These are phyloP conservation scores for Centropus bengalensis DNA, from an alignment of 2,113 vertebrate species.

Conservation along the genomic window DNA sequence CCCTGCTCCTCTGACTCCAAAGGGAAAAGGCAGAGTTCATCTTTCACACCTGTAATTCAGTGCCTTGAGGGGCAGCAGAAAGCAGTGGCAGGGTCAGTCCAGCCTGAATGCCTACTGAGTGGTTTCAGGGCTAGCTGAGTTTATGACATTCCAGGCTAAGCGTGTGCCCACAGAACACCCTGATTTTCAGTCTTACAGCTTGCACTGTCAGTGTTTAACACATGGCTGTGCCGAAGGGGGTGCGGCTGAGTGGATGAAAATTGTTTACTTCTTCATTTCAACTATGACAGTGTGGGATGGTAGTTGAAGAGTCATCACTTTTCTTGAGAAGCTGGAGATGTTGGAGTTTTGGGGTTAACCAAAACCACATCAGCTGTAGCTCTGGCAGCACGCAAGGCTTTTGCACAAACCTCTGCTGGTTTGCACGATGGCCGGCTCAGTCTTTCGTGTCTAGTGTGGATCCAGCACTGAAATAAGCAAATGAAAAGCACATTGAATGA, in stretches of 20 bases:
- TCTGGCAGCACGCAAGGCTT: background rate
- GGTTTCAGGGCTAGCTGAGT: background rate
- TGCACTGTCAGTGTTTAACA: background rate
- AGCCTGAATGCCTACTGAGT: background rate
- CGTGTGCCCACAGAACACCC: background rate
- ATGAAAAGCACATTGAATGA: background rate
- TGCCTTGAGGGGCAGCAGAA: background rate
- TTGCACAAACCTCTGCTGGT: background rate
- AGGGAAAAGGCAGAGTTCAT: background rate
- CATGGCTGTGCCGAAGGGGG: background rate
- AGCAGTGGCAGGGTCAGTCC: background rate
- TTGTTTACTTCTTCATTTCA: background rate
- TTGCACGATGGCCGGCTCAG: background rate
- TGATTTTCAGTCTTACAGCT: background rate
- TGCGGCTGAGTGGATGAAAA: background rate
- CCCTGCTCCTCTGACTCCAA: background rate
- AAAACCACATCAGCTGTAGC: background rate
- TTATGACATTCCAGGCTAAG: background rate
- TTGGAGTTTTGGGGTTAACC: background rate
- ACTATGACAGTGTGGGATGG: background rate
- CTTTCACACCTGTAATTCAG: background rate
- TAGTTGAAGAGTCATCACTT: background rate
- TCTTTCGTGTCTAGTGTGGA: constrained; percentile 23
- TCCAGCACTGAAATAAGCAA: constrained; percentile 14
- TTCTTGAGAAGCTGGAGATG: background rate